Evolutionary conservation across 35 echinoderm and acorn worm genomes (phyloP).

Genomic region (Hemicentrotus pulcherrimus): DNA sequence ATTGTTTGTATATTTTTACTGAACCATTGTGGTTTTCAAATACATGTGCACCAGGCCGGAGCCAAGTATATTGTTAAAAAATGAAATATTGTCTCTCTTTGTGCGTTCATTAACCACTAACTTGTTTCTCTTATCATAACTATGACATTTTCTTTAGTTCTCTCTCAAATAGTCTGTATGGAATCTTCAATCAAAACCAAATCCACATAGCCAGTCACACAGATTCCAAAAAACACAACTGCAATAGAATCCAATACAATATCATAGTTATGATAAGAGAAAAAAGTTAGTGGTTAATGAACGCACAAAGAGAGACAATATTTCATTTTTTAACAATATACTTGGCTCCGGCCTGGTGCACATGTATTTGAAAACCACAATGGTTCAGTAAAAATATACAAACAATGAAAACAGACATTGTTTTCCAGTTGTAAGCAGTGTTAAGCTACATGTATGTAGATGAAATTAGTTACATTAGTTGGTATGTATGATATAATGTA

Average conservation of each 20-base stretch:
- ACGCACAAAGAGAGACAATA: background rate
- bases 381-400: background rate
- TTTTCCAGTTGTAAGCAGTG: background rate
- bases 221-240: background rate
- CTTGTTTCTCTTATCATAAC: background rate
- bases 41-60: background rate
- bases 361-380: background rate
- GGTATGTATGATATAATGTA: background rate
- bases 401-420: background rate
- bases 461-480: background rate
- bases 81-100: background rate
- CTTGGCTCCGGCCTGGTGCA: background rate
- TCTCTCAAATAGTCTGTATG: background rate
- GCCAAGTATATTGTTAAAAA: background rate
- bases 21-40: background rate
- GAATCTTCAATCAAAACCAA: background rate
- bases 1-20: background rate
- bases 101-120: background rate
- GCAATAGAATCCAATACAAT: background rate
- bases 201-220: background rate
- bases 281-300: background rate
- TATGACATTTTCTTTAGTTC: background rate
- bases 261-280: background rate
- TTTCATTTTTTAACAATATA: background rate
- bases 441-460: background rate